Base-by-base conservation (phyloP, 1,140 invertebrate genomes). In the Tetragonula clypearis region DNA sequence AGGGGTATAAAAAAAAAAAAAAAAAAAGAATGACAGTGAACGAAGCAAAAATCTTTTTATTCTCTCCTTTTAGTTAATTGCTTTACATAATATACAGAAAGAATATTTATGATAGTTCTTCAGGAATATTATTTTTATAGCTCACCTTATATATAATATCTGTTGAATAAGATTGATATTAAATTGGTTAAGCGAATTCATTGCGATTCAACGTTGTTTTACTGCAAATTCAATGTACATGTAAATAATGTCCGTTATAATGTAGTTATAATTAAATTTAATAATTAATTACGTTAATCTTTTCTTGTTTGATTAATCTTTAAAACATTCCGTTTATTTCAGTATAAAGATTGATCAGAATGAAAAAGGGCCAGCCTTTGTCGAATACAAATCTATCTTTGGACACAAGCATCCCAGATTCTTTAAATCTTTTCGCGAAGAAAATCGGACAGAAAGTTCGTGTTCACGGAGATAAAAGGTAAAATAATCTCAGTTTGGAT, bases 321-420 rank as follows among this genome's bases (percentile, higher is more conserved):
- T 35, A 19, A 41, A 35, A 11, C 4, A 71, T 76, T 76, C 30
- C 23, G 0, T 55, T 41, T 5, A 55, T 85, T 80, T 74, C 55
- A 81, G 60, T 15, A n/a, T 66, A 53, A 41, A 85, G 65, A 66
- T 74, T 9, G 11, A 15, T 4, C 1, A 74, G 56, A 56, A 85
- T 74, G 83, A 66, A 55, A 21, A 85, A 85, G 55, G 53, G 80
- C 2, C 71, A 9, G 19, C 1, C n/a, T 19, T 6, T 62, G 17
- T 35, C n/a, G 8, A 81, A 26, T 3, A 35, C 35, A 35, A 35
- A 35, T 35, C 35, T 35, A 3, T 35, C 35, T 4, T 35, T 35
- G 35, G 49, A 74, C 6, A 74, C 17, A 1, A 68, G 23, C 5
- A 17, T 85, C 9, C 78, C 60, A 15, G 71, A 80, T 26, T 71